phyloP scores from a whole-genome alignment of 1,140 invertebrate species.

The Lordiphosa mommai region DNA sequence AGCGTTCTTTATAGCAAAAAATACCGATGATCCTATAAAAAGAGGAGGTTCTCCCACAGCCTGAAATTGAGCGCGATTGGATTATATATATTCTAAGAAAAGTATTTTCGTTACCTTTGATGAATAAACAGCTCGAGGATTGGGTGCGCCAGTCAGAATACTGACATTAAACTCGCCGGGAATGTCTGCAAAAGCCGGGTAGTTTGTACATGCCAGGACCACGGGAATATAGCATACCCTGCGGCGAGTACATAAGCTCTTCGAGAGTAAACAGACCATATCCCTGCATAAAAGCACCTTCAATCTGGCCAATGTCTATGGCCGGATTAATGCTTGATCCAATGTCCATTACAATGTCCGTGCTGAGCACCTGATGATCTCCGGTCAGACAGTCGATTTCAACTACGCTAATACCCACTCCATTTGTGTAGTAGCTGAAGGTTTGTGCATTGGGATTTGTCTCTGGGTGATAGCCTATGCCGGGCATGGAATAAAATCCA shows the following conservation, averaged over 20 bases:
- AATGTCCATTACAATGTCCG: slow-evolving; percentile 97
- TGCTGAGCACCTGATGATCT: slow-evolving; percentile 91
- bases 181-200: slow-evolving; percentile 93
- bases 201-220: slow-evolving; percentile 97
- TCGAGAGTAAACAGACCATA: slow-evolving; percentile 95
- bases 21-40: slow-evolving; percentile 91
- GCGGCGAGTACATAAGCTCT: slow-evolving; percentile 91
- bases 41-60: slow-evolving; percentile 97
- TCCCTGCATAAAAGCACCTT: slow-evolving; percentile 96
- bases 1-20: slow-evolving; percentile 95
- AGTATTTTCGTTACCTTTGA: slow-evolving; percentile 87
- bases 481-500: slow-evolving; percentile 92
- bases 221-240: slow-evolving; percentile 88
- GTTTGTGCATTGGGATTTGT: slow-evolving; percentile 85
- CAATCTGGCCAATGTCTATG: slow-evolving; percentile 97
- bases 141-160: slow-evolving; percentile 91
- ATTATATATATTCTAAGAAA: not conserved
- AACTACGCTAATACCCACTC: slow-evolving; percentile 89
- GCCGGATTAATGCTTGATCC: slow-evolving; percentile 95
- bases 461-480: slow-evolving; percentile 87
- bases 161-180: slow-evolving; percentile 96
- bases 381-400: slow-evolving; percentile 94
- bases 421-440: slow-evolving; percentile 91
- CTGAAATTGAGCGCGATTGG: slow-evolving; percentile 61
- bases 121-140: slow-evolving; percentile 94